Conservation (phyloP, 1,140 invertebrate species). For the Sarcophaga bullata region DNA sequence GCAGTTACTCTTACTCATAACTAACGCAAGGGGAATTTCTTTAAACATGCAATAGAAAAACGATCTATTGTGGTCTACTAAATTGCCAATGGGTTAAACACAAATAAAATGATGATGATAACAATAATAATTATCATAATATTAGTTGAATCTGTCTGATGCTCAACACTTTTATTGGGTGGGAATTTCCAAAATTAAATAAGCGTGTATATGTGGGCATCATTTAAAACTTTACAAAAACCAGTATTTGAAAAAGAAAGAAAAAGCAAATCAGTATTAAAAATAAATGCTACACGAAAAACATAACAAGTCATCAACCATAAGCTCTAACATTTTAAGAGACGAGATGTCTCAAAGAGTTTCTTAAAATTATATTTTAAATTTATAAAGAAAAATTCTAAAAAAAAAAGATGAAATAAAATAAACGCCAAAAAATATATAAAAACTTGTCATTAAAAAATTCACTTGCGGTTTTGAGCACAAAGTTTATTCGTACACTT, state of each 20-base stretch:
- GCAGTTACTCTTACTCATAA: too few relatives aligned
- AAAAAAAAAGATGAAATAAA: not conserved
- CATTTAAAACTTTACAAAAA: not conserved
- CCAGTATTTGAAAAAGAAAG: constrained; percentile 16
- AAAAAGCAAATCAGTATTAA: not conserved
- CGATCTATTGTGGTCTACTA: too few relatives aligned
- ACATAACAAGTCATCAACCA: not conserved
- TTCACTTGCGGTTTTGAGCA: not conserved
- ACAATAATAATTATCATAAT: constrained; percentile 20
- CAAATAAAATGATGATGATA: not conserved
- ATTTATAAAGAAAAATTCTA: constrained; percentile 17
- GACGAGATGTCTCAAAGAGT: not conserved
- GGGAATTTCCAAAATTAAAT: constrained; percentile 30
- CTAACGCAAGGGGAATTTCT: too few relatives aligned
- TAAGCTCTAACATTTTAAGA: not conserved
- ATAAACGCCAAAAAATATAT: not conserved
- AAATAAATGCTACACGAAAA: not conserved
- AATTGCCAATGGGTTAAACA: too few relatives aligned
- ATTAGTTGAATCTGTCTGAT: not conserved
- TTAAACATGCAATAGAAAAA: too few relatives aligned
- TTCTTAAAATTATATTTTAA: not conserved
- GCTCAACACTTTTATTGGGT: constrained; percentile 28
- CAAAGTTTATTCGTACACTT: not conserved
- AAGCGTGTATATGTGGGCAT: constrained; percentile 9
- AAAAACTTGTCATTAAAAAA: not conserved